These are phyloP conservation scores for Augochlora pura DNA, from an alignment of 1,140 invertebrate species.

Conservation along the genomic window DNA sequence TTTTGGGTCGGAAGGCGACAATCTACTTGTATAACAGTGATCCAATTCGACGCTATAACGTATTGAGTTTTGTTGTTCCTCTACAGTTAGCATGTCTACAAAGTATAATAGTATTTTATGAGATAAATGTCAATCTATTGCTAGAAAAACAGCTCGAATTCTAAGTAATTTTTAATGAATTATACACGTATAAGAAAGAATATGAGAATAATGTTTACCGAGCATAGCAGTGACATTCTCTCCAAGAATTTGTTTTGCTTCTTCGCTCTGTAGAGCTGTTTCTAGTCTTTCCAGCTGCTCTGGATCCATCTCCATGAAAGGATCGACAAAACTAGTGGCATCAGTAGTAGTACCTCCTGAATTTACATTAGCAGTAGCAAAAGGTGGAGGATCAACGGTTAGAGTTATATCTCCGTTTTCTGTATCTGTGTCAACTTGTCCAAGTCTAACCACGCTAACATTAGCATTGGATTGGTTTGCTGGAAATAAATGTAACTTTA, in stretches of 20 bases:
- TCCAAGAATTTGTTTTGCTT: conserved; percentile 82
- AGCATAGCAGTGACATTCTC: conserved; percentile 82
- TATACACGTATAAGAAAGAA: neutral
- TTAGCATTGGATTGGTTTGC: conserved; percentile 79
- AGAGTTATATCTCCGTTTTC: conserved; percentile 75
- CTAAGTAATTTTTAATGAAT: too few relatives aligned
- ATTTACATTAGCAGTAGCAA: conserved; percentile 48
- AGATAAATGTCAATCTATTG: too few relatives aligned
- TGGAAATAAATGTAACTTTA: conserved; percentile 60
- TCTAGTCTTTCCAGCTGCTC: conserved; percentile 82
- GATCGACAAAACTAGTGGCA: conserved; percentile 74
- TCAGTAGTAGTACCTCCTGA: conserved; percentile 56
- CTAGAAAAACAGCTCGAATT: too few relatives aligned
- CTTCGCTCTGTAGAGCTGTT: conserved; percentile 82
- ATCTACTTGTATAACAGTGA: conserved; percentile 78
- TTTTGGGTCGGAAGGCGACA: conserved; percentile 73
- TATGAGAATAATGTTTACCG: conserved; percentile 65
- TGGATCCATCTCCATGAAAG: conserved; percentile 82
- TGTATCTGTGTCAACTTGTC: conserved; percentile 71
- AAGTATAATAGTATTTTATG: conserved; percentile 23
- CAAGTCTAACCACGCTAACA: conserved; percentile 79
- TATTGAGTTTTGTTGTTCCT: conserved; percentile 76
- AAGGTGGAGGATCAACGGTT: conserved; percentile 75
- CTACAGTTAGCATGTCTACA: conserved; percentile 78
- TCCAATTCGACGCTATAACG: conserved; percentile 76